Base-by-base conservation (phyloP, 2,888 invertebrate species). In the Athalia rosae region DNA sequence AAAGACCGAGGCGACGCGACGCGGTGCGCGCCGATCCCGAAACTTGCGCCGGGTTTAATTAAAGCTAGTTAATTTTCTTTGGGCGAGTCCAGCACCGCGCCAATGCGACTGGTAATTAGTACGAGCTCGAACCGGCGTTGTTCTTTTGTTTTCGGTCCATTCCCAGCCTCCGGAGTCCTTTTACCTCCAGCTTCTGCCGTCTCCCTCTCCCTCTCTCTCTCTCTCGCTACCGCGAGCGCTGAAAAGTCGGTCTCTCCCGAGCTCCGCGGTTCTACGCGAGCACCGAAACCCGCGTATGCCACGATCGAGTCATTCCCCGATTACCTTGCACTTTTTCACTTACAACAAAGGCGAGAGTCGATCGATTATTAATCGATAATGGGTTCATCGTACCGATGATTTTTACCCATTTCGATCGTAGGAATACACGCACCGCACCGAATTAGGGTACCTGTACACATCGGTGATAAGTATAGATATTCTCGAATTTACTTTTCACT, bases 61-160 rank as follows among this genome's bases (percentile, higher is more conserved):
- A 87, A 87, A 87, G 82, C 84, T 85, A 84, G 85, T 88, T 87
- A 87, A 87, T 88, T 88, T 85, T 84, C 84, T 86, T 83, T 79
- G 78, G 79, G 82, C 45, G 56, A 71, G 71, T 71, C 71, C 58
- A 58, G 71, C 41, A 58, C 71, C 82, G 80, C 83, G 83, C 85
- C 84, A 82, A 85, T 85, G 83, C 82, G 80, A 79, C 67, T 83
- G 84, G 87, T 87, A 88, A 88, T 88, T 88, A 88, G 88, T 85
- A 87, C 84, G 80, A 83, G 82, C 83, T 85, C 86, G 84, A 84
- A 87, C 28, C 84, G 85, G 83, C 78, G 79, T 80, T 80, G 79
- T 74, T 76, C 81, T 84, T 83, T 83, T 83, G 80, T 83, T 82
- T 82, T 80, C 82, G 83, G 83, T 83, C 82, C 83, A 81, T 80